A percentile compares a stretch with the other conserved stretches of the same genome.
These are phyloP conservation scores for Apeira syringaria DNA, from an alignment of 2,888 invertebrate genomes.

Conservation along the genomic window DNA sequence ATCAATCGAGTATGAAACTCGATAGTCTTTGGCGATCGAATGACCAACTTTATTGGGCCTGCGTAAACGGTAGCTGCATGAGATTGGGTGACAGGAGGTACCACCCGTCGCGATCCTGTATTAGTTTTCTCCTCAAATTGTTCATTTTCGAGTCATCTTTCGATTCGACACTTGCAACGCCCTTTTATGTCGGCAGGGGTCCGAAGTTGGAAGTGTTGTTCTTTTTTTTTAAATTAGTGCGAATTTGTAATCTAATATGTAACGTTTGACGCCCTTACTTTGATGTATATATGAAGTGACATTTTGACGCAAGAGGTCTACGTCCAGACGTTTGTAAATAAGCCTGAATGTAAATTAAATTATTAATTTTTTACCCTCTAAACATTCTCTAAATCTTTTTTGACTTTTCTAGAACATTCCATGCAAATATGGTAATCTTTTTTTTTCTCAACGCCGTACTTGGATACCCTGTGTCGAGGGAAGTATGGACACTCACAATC, in stretches of 20 bases:
- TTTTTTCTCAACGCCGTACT: too few relatives aligned
- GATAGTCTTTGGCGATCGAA: slow-evolving; percentile 53
- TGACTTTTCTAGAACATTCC: too few relatives aligned
- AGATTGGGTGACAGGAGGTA: slow-evolving; percentile 65
- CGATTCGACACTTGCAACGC: slow-evolving; percentile 30
- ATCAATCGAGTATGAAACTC: slow-evolving; percentile 63
- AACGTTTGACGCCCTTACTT: slow-evolving; percentile 23
- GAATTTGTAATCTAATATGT: slow-evolving; percentile 32
- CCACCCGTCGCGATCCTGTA: slow-evolving; percentile 58
- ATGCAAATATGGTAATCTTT: too few relatives aligned
- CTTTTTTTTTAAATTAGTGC: slow-evolving; percentile 28
- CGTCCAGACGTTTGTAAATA: too few relatives aligned
- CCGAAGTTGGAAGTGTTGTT: slow-evolving; percentile 31
- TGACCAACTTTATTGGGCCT: slow-evolving; percentile 43
- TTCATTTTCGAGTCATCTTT: slow-evolving; percentile 36
- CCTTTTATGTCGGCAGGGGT: slow-evolving; percentile 38
- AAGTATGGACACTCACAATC: too few relatives aligned
- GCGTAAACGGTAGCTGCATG: slow-evolving; percentile 74
- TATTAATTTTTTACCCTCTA: too few relatives aligned
- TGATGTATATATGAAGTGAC: slow-evolving; percentile 2
- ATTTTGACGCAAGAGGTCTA: not conserved
- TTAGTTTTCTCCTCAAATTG: slow-evolving; percentile 41
- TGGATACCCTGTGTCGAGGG: too few relatives aligned
- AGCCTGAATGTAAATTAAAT: too few relatives aligned
- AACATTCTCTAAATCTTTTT: too few relatives aligned